phyloP scores from a whole-genome alignment of 2,113 vertebrate species.

The Zosterops japonicus region DNA sequence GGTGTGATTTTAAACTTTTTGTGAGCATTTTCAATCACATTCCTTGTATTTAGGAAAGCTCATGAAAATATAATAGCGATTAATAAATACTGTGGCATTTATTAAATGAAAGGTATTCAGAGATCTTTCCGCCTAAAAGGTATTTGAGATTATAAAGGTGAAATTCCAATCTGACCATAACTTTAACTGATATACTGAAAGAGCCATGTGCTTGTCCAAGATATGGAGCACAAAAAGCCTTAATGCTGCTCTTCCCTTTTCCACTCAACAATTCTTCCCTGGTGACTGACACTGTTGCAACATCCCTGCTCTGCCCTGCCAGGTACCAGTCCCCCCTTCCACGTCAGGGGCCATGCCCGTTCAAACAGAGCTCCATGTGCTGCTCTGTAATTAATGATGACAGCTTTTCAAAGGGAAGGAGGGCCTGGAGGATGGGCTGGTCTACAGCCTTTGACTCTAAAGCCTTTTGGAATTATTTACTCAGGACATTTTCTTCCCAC shows the following conservation, averaged over 20 bases:
- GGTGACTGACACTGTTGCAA: background rate
- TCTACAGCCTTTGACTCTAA: background rate
- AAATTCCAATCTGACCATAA: background rate
- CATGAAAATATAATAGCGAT: background rate
- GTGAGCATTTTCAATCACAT: background rate
- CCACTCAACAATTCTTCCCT: background rate
- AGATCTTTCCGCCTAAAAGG: background rate
- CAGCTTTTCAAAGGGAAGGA: background rate
- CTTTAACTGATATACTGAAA: background rate
- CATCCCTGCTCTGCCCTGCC: background rate
- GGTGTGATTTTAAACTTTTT: background rate
- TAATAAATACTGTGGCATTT: background rate
- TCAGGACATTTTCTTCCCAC: background rate
- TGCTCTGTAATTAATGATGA: background rate
- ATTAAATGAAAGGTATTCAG: background rate
- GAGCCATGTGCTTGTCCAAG: background rate
- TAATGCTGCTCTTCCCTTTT: background rate
- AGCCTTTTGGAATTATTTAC: background rate
- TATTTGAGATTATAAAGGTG: background rate
- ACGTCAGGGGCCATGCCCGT: accelerated
- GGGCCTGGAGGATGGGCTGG: background rate
- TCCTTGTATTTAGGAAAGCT: background rate
- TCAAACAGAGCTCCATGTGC: background rate
- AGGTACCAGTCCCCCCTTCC: background rate
- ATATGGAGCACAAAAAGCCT: background rate